These are phyloP conservation scores for Phaedon cochleariae DNA, from an alignment of 2,888 invertebrate species.

Conservation along the genomic window DNA sequence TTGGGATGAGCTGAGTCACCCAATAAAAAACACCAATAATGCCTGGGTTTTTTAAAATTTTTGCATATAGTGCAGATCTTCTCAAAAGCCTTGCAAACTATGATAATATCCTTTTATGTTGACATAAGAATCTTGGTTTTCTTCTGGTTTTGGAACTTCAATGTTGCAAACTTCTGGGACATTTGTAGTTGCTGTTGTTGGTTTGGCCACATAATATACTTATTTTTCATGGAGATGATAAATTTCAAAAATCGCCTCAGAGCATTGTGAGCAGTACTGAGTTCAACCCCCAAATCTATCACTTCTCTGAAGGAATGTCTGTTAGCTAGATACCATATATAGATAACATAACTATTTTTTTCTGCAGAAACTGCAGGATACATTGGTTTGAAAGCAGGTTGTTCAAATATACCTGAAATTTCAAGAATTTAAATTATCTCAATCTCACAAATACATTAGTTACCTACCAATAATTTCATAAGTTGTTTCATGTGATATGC, in stretches of 20 bases:
- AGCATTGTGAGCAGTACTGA: constrained; percentile 1
- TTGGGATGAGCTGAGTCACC: too few species aligned
- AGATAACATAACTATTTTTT: too few species aligned
- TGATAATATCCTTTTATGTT: too few species aligned
- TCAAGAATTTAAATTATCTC: neutral
- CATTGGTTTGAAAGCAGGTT: neutral
- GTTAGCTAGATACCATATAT: too few species aligned
- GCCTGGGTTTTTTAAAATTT: too few species aligned
- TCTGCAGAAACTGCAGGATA: neutral
- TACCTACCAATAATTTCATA: neutral
- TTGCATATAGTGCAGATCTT: too few species aligned
- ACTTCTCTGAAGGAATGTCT: too few species aligned
- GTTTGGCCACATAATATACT: neutral
- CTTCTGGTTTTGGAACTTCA: neutral
- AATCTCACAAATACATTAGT: neutral
- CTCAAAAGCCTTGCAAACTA: neutral
- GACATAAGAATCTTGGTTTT: neutral
- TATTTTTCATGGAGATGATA: neutral
- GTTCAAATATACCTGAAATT: neutral
- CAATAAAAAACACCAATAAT: too few species aligned
- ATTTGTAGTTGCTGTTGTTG: neutral
- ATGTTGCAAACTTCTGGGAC: neutral
- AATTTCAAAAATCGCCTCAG: neutral
- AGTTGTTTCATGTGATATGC: neutral
- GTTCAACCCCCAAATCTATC: constrained; percentile 4